These are phyloP conservation scores for Ectemnius cavifrons DNA, from an alignment of 2,888 invertebrate species.

Conservation along the genomic window DNA sequence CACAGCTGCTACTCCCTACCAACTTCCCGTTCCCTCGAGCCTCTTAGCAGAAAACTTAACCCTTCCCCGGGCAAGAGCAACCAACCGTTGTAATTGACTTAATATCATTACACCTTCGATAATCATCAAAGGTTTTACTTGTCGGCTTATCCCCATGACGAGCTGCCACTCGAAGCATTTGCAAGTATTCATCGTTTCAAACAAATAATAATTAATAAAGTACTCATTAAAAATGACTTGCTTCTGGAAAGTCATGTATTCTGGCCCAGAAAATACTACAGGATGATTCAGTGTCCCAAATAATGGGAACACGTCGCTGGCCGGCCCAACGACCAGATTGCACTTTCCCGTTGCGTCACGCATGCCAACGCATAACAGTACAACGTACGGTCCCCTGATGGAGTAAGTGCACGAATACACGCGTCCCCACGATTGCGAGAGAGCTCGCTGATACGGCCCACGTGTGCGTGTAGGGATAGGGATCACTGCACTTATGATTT, in stretches of 20 bases:
- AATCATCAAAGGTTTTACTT: neutral
- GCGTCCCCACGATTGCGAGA: neutral
- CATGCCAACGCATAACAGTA: slow-evolving; percentile 74
- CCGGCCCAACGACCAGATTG: slow-evolving; percentile 62
- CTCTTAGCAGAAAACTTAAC: slow-evolving; percentile 9
- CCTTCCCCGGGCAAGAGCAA: slow-evolving; percentile 32
- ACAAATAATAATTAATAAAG: too few species aligned
- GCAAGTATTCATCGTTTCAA: too few species aligned
- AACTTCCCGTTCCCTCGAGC: slow-evolving; percentile 27
- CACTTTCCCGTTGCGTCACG: slow-evolving; percentile 74
- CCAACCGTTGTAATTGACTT: slow-evolving; percentile 41
- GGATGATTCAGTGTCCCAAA: slow-evolving; percentile 34
- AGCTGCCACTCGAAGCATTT: too few species aligned
- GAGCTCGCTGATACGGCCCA: slow-evolving; percentile 13
- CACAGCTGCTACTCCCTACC: slow-evolving; percentile 56
- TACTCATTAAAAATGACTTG: too few species aligned
- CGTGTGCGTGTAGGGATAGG: slow-evolving; percentile 9
- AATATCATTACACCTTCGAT: slow-evolving; percentile 39
- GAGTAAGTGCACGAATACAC: slow-evolving; percentile 19
- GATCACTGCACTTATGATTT: slow-evolving; percentile 30
- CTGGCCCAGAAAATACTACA: too few species aligned
- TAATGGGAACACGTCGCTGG: slow-evolving; percentile 40
- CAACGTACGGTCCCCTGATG: slow-evolving; percentile 59
- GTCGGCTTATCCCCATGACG: too few species aligned
- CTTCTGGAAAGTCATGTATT: too few species aligned